A percentile compares a stretch with the other conserved stretches of the same genome.
These are phyloP conservation scores for Staurois parvus DNA, from an alignment of 2,797 vertebrate genomes.

Conservation along the genomic window DNA sequence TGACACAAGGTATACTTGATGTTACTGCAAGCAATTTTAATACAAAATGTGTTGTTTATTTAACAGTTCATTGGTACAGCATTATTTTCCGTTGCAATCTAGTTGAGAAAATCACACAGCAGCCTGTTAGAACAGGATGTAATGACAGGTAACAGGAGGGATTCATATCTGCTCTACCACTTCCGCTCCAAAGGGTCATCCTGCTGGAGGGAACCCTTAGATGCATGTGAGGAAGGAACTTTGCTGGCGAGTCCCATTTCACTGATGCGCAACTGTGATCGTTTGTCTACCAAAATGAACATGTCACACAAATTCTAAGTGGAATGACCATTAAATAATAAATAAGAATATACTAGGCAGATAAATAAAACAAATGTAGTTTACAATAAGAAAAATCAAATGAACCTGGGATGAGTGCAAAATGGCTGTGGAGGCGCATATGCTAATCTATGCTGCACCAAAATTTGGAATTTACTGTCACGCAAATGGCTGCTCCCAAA, in stretches of 20 bases:
- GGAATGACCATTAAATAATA: slow-evolving; percentile 77
- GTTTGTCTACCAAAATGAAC: slow-evolving; percentile 67
- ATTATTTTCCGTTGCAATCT: slow-evolving; percentile 81
- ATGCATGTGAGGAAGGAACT: slow-evolving; percentile 73
- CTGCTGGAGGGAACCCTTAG: slow-evolving; percentile 69
- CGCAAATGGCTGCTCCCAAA: background rate
- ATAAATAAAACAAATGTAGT: slow-evolving; percentile 68
- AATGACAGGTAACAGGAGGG: slow-evolving; percentile 71
- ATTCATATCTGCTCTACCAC: slow-evolving; percentile 57
- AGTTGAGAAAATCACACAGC: slow-evolving; percentile 84
- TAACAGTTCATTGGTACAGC: slow-evolving; percentile 87
- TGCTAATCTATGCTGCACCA: slow-evolving; percentile 56
- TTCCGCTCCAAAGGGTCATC: slow-evolving; percentile 65
- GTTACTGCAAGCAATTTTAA: slow-evolving; percentile 87
- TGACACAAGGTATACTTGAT: slow-evolving; percentile 14
- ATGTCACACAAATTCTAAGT: slow-evolving; percentile 68
- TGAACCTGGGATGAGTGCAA: slow-evolving; percentile 48
- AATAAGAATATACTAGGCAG: slow-evolving; percentile 71
- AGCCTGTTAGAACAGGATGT: slow-evolving; percentile 76
- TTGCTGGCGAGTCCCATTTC: slow-evolving; percentile 79
- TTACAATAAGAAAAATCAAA: slow-evolving; percentile 61
- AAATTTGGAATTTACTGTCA: slow-evolving; percentile 24
- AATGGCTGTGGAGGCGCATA: slow-evolving; percentile 57
- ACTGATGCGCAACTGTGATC: slow-evolving; percentile 72
- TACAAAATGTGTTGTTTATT: slow-evolving; percentile 81